Evolutionary conservation across 1,140 invertebrate genomes (phyloP).

Genomic region (Scaptodrosophila lebanonensis): DNA sequence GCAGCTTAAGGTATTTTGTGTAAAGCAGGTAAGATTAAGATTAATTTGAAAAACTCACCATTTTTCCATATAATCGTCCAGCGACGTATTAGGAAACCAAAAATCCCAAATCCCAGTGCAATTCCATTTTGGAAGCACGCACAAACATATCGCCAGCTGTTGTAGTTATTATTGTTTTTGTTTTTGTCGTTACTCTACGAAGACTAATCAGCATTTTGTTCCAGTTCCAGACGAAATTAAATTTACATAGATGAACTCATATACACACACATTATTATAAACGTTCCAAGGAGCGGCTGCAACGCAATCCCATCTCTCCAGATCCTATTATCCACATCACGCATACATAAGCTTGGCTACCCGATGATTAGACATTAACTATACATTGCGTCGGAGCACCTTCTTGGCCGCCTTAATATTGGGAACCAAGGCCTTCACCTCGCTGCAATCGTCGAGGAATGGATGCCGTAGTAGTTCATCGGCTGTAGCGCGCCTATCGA

Average conservation of each 20-base stretch:
- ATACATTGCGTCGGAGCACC: conserved; percentile 71
- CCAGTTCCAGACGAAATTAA: conserved; percentile 46
- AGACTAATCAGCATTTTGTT: conserved; percentile 66
- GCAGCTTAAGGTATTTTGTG: neutral
- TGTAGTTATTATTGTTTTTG: conserved; percentile 16
- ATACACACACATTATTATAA: neutral
- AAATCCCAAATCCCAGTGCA: no score
- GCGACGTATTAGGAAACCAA: conserved; percentile 15
- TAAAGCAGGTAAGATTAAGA: no score
- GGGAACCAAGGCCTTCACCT: conserved; percentile 89
- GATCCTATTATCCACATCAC: conserved; percentile 35
- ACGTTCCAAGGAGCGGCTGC: conserved; percentile 12
- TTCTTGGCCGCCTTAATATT: conserved; percentile 90
- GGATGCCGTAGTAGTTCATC: conserved; percentile 91
- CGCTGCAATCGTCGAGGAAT: conserved; percentile 91
- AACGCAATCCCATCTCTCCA: neutral
- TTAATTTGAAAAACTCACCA: conserved; percentile 19
- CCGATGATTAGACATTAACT: conserved; percentile 68
- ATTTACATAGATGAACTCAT: conserved; percentile 51
- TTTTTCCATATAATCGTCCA: conserved; percentile 27
- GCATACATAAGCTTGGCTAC: conserved; percentile 57
- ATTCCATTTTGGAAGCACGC: conserved; percentile 7
- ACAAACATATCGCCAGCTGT: conserved; percentile 1
- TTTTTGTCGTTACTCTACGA: conserved; percentile 43
- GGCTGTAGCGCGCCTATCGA: conserved; percentile 90